Conservation (phyloP, 2,888 invertebrate genomes). For the Litoditis marina region DNA sequence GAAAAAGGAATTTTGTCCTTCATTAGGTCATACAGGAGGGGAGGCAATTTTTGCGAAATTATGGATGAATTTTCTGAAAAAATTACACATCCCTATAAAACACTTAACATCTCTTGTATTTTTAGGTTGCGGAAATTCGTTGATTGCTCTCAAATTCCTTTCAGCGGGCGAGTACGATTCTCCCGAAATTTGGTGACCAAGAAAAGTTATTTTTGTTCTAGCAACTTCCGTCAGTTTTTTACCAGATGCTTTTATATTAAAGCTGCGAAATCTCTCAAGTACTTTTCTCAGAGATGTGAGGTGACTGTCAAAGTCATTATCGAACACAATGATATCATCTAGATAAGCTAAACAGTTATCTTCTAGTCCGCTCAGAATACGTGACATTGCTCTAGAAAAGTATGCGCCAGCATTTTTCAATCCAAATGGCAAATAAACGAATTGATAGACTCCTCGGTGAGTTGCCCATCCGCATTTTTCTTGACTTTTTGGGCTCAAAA, state of each 20-base stretch:
- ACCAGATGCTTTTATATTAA: slow-evolving; percentile 23
- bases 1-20: slow-evolving; percentile 7
- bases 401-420: not conserved
- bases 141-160: slow-evolving; percentile 21
- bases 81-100: slow-evolving; percentile 37
- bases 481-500: not conserved
- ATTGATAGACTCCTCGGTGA: slow-evolving; percentile 7
- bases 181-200: not conserved
- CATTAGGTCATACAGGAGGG: slow-evolving; percentile 11
- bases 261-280: slow-evolving; percentile 15
- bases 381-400: not conserved
- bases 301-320: not conserved
- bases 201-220: not conserved
- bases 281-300: slow-evolving; percentile 16
- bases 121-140: slow-evolving; percentile 22
- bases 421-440: slow-evolving; percentile 5
- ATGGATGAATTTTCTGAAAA: slow-evolving; percentile 18
- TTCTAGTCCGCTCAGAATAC: not conserved
- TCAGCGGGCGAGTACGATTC: slow-evolving; percentile 15
- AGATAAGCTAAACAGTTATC: slow-evolving; percentile 10
- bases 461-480: slow-evolving; percentile 3
- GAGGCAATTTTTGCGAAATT: slow-evolving; percentile 12
- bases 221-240: slow-evolving; percentile 27
- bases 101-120: slow-evolving; percentile 23
- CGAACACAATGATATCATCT: slow-evolving; percentile 7